Evolutionary conservation across 2,113 vertebrate genomes (phyloP).

Genomic region (Acrocephalus kingi): DNA sequence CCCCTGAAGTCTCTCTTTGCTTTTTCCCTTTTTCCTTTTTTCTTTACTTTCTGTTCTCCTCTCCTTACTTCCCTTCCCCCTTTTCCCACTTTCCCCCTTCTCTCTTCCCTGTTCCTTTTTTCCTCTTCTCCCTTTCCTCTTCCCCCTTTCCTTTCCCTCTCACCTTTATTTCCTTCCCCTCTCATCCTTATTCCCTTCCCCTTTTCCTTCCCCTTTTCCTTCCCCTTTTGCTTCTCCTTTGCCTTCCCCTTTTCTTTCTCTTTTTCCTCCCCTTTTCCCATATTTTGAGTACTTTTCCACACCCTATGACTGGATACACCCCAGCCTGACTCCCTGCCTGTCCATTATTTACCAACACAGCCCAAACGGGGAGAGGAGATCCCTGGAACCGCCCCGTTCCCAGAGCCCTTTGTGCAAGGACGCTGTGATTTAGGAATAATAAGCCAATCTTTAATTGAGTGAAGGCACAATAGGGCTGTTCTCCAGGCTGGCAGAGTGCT

Average conservation of each 20-base stretch:
- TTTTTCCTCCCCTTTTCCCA: background rate
- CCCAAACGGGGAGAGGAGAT: background rate
- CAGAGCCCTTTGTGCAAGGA: background rate
- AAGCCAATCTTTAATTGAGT: constrained; percentile 13
- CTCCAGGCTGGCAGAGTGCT: background rate
- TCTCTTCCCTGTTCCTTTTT: background rate
- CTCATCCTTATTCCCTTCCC: background rate
- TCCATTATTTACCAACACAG: constrained; percentile 1
- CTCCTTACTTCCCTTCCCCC: background rate
- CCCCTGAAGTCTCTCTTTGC: background rate
- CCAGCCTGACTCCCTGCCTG: background rate
- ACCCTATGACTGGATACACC: background rate
- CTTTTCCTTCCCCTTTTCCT: background rate
- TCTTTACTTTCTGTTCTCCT: background rate
- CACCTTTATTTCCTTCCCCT: background rate
- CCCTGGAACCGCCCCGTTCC: background rate
- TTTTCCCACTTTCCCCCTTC: background rate
- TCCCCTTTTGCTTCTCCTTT: background rate
- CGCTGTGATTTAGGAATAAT: background rate
- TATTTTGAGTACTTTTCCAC: background rate
- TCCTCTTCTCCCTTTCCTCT: background rate
- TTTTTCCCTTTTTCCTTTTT: background rate
- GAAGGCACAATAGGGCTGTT: constrained; percentile 19
- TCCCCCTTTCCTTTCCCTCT: background rate
- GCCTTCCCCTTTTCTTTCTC: background rate